Evolutionary conservation across 2,797 vertebrate genomes (phyloP).

Genomic region (Cephalopachus bancanus): DNA sequence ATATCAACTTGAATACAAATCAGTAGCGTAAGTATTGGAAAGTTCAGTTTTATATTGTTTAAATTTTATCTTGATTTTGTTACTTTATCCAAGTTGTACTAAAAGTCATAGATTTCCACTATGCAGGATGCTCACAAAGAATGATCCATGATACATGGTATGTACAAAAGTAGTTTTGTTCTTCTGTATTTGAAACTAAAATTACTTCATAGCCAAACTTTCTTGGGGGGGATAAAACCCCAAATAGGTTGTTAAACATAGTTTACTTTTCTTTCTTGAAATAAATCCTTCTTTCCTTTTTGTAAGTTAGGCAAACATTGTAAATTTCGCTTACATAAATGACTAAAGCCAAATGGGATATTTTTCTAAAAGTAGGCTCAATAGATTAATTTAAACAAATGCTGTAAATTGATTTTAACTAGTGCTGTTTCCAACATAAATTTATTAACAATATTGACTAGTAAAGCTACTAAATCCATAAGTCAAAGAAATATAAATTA

Average conservation of each 20-base stretch:
- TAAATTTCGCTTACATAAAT: background rate
- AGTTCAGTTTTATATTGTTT: background rate
- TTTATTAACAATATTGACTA: background rate
- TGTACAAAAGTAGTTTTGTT: background rate
- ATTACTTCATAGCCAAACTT: background rate
- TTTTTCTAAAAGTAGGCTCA: constrained; percentile 15
- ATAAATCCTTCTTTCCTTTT: constrained; percentile 16
- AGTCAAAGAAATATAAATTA: background rate
- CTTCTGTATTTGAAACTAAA: background rate
- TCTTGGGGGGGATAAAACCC: background rate
- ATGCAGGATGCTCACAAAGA: background rate
- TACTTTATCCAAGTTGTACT: background rate
- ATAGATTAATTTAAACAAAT: constrained; percentile 34
- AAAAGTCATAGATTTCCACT: background rate
- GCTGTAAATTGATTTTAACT: constrained; percentile 26
- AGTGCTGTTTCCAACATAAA: background rate
- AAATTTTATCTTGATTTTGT: background rate
- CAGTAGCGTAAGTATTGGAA: background rate
- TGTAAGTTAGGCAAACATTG: background rate
- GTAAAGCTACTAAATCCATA: background rate
- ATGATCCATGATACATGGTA: no score
- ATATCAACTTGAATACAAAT: background rate
- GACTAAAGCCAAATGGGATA: background rate
- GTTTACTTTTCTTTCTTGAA: background rate
- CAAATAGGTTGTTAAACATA: background rate